A percentile compares a stretch with the other conserved stretches of the same genome.
phyloP scores from a whole-genome alignment of 2,888 invertebrate genomes.

The Hyppa rectilinea region DNA sequence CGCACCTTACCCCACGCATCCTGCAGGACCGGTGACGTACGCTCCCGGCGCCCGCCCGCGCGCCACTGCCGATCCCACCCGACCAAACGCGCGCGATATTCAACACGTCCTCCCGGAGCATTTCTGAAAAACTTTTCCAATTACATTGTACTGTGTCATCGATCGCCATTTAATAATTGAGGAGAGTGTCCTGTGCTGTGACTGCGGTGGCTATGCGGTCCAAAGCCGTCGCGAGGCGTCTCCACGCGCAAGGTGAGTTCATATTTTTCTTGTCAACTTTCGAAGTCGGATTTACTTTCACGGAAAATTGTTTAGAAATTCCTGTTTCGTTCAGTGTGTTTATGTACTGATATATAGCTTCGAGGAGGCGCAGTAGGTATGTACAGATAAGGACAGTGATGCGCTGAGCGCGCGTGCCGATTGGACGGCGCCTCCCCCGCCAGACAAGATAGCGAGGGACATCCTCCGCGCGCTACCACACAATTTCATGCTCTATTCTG shows the following conservation, averaged over 20 bases:
- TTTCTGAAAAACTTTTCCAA: conserved; percentile 79
- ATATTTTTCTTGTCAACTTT: conserved; percentile 50
- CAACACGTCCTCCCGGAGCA: conserved; percentile 68
- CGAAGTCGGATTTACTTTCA: conserved; percentile 24
- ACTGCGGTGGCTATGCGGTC: conserved; percentile 92
- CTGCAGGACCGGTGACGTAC: conserved; percentile 76
- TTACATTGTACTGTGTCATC: conserved; percentile 77
- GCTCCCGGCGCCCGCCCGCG: conserved; percentile 82
- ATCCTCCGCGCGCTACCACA: conserved; percentile 79
- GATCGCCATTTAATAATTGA: conserved; percentile 80
- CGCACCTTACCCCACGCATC: conserved; percentile 73
- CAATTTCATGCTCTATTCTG: conserved; percentile 66
- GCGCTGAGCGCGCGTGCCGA: conserved; percentile 81
- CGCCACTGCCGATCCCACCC: conserved; percentile 78
- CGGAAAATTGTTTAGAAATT: conserved; percentile 16
- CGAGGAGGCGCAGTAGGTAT: conserved; percentile 85
- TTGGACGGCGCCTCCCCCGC: conserved; percentile 89
- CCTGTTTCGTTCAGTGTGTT: conserved; percentile 12
- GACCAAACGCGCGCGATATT: conserved; percentile 73
- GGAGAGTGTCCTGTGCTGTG: conserved; percentile 76
- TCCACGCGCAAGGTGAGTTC: conserved; percentile 92
- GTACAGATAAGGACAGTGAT: conserved; percentile 85
- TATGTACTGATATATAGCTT: conserved; percentile 35
- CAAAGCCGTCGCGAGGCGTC: conserved; percentile 93
- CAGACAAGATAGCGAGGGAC: conserved; percentile 89